These are phyloP conservation scores for Perca fluviatilis DNA, from an alignment of 2,113 vertebrate species.

Conservation along the genomic window DNA sequence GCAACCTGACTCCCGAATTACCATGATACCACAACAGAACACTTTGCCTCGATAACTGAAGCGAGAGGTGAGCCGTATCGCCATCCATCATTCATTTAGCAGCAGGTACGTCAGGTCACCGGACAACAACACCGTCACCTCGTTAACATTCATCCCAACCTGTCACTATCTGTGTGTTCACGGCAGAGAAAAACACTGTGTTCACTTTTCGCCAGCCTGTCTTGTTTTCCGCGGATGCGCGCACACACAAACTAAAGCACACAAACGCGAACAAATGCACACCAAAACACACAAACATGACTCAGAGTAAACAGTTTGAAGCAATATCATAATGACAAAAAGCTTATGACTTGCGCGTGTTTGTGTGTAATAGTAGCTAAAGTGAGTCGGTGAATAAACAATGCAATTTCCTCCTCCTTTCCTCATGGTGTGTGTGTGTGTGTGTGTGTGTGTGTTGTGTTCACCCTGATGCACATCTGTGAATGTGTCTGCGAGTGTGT, in stretches of 20 bases:
- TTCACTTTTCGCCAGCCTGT: slow-evolving; percentile 5
- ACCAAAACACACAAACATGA: slow-evolving; percentile 8
- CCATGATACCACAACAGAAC: background rate
- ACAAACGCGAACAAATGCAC: background rate
- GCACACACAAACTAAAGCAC: background rate
- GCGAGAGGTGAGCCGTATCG: background rate
- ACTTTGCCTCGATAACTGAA: background rate
- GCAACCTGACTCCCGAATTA: background rate
- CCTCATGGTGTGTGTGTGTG: background rate
- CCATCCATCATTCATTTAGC: slow-evolving; percentile 64
- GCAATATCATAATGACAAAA: slow-evolving; percentile 38
- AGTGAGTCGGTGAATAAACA: slow-evolving; percentile 53
- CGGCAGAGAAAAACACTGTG: background rate
- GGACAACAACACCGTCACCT: slow-evolving; percentile 66
- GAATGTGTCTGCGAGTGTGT: slow-evolving; percentile 15
- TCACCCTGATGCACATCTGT: slow-evolving; percentile 10
- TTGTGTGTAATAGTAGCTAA: slow-evolving; percentile 45
- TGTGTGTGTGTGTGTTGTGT: slow-evolving; percentile 16
- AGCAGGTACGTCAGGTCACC: slow-evolving; percentile 37
- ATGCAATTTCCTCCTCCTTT: background rate
- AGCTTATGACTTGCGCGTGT: slow-evolving; percentile 2
- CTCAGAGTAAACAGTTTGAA: slow-evolving; percentile 41
- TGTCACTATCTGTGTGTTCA: slow-evolving; percentile 50
- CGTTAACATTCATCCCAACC: slow-evolving; percentile 78
- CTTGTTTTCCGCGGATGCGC: slow-evolving; percentile 13